Evolutionary conservation across 1,140 invertebrate genomes (phyloP), one percentile per base, ranked within the genome.

Genomic region (Stenopsyche tienmushanensis): DNA sequence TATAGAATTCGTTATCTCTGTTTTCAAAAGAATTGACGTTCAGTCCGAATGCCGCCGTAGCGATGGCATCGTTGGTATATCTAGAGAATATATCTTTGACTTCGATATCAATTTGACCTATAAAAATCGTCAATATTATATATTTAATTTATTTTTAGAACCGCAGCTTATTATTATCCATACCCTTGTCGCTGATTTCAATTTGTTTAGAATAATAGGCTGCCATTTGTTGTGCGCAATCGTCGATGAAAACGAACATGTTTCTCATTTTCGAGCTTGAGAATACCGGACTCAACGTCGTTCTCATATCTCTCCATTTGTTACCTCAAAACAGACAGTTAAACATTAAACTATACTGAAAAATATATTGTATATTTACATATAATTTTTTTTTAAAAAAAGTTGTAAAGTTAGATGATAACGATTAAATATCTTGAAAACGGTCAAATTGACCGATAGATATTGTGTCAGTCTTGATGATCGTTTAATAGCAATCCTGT

Each of bases 201-300:
- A 72, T 34, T 8, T 70, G n/a, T 59, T 24, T 49, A 52, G 62
- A 44, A 55, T 47, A 9, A 58, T 49, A 57, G n/a, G 64, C 60
- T 13, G 62, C 49, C 26, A 71, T 73, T 23, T 71, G 53, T 25
- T 71, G 17, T 0, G 72, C 75, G 53, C 71, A 74, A 23, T 72
- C 42, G 1, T 65, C n/a, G 0, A 15, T 54, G 10, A 70, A 20
- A 2, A 39, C 15, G 17, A 73, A 79, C 71, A 77, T 77, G 0
- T 26, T 24, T 53, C 73, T 78, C 71, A 81, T 69, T 66, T 80
- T 80, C 17, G 71, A 73, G 26, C 67, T 70, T 0, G 77, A 77
- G 49, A 81, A 80, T 7, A 72, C 70, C 15, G 74, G 77, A 23
- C 72, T 75, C 2, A 78, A 23, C 8, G 74, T 66, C 10, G 57